phyloP scores from a whole-genome alignment of 2,888 invertebrate genomes.

The Rhopalosiphum nymphaeae region DNA sequence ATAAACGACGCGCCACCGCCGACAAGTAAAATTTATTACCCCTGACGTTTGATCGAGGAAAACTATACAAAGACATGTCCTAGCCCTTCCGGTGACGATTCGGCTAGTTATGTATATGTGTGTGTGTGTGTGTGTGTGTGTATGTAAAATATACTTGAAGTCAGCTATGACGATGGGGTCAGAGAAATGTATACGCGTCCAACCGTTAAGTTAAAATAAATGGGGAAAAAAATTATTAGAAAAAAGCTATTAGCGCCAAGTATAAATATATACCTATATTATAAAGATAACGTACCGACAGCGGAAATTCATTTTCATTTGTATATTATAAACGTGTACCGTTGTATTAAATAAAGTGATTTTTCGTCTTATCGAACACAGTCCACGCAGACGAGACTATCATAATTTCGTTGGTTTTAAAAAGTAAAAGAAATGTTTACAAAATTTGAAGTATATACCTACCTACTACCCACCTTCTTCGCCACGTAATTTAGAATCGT shows the following conservation, averaged over 20 bases:
- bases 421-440: not conserved
- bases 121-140: not conserved
- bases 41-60: conserved; percentile 24
- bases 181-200: not conserved
- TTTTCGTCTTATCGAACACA: not conserved
- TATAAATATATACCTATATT: not conserved
- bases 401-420: not conserved
- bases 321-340: not conserved
- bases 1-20: not conserved
- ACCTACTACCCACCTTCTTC: not conserved
- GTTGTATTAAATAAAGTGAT: not conserved
- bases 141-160: not conserved
- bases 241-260: not conserved
- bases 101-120: not conserved
- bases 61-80: not conserved
- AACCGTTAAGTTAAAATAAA: conserved; percentile 6
- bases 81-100: conserved; percentile 50
- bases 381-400: not conserved
- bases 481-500: not conserved
- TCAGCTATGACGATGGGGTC: not conserved
- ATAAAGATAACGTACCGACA: not conserved
- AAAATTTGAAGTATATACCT: not conserved
- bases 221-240: conserved; percentile 12
- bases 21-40: conserved; percentile 43
- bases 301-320: not conserved